A percentile compares a stretch with the other conserved stretches of the same genome.
phyloP scores from a whole-genome alignment of 2,797 vertebrate genomes.

The Falco columbarius region DNA sequence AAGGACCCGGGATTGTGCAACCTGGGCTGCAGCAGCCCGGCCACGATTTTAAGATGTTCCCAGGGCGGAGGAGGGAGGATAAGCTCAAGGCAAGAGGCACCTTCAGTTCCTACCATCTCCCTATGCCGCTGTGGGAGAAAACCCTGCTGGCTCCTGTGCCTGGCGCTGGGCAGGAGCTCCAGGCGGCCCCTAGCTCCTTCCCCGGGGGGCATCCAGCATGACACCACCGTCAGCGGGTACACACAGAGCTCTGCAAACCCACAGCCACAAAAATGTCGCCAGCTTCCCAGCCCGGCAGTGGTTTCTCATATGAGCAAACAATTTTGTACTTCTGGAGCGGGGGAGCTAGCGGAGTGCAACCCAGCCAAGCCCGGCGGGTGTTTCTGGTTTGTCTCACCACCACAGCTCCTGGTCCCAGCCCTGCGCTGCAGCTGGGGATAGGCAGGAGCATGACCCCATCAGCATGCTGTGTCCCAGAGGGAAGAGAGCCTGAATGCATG shows the following conservation, averaged over 20 bases:
- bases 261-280: not conserved
- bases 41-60: constrained; percentile 19
- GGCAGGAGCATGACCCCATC: rapidly evolving
- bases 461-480: rapidly evolving
- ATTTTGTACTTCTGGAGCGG: not conserved
- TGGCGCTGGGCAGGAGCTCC: not conserved
- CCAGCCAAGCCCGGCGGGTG: not conserved
- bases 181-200: not conserved
- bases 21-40: not conserved
- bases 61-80: not conserved
- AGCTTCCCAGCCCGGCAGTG: not conserved
- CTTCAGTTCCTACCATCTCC: not conserved
- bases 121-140: rapidly evolving
- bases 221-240: not conserved
- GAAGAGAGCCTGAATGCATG: not conserved
- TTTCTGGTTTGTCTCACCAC: not conserved
- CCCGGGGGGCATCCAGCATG: rapidly evolving
- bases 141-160: rapidly evolving
- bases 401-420: rapidly evolving
- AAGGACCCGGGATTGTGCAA: constrained; percentile 49
- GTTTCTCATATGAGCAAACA: not conserved
- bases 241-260: not conserved
- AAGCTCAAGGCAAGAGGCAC: constrained; percentile 7
- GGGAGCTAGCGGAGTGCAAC: not conserved
- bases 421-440: not conserved